These are phyloP conservation scores for Tetrax tetrax DNA, from an alignment of 2,113 vertebrate species.

Conservation along the genomic window DNA sequence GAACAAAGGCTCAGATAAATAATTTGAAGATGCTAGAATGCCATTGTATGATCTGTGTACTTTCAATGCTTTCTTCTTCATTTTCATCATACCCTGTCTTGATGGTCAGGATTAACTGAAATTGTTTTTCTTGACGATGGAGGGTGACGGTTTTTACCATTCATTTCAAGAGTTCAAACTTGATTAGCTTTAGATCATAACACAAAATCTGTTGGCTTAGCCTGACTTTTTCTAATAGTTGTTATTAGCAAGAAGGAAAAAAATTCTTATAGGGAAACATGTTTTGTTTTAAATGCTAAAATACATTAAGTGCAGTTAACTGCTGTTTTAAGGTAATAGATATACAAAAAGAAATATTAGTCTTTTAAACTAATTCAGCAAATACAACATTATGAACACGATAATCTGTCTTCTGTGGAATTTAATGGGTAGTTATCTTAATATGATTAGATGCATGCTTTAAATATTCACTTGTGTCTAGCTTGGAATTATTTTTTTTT, in stretches of 20 bases:
- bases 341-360: background rate
- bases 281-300: background rate
- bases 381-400: background rate
- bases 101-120: background rate
- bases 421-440: background rate
- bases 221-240: background rate
- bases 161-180: background rate
- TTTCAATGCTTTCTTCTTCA: background rate
- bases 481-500: background rate
- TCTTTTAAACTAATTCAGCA: background rate
- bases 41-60: background rate
- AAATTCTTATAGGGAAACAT: background rate
- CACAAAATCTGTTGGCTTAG: background rate
- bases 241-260: background rate
- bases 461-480: background rate
- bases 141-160: background rate
- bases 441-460: background rate
- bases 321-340: background rate
- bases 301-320: background rate
- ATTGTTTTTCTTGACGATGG: background rate
- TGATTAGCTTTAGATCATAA: background rate
- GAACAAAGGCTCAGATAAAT: background rate
- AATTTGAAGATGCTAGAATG: background rate
- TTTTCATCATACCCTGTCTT: background rate
- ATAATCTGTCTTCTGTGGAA: background rate